Evolutionary conservation across 2,113 vertebrate species (phyloP).

Genomic region (Probosciger aterrimus): DNA sequence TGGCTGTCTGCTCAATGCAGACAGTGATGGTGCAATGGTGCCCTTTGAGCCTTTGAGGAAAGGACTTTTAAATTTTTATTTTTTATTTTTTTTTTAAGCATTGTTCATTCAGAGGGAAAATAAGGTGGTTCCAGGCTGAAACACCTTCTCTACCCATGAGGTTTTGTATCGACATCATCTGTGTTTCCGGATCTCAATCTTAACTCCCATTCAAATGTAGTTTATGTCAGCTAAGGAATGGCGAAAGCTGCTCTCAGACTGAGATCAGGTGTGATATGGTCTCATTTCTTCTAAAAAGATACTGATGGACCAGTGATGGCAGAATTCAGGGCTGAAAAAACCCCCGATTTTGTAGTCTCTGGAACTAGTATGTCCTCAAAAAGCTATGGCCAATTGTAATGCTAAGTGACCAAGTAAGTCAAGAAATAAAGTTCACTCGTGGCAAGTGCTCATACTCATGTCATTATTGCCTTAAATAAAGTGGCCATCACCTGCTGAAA

Average conservation of each 20-base stretch:
- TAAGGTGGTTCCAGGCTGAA: background rate
- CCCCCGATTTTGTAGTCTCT: fast-evolving
- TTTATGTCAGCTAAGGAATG: background rate
- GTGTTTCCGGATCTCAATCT: background rate
- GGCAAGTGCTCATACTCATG: background rate
- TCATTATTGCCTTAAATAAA: background rate
- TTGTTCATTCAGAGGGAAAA: background rate
- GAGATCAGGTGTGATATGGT: background rate
- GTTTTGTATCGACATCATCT: background rate
- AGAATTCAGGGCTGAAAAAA: background rate
- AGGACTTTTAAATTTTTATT: background rate
- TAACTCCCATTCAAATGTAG: background rate
- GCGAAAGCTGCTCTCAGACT: background rate
- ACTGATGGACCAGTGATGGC: background rate
- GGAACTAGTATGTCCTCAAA: background rate
- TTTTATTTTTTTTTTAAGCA: background rate
- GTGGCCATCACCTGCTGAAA: background rate
- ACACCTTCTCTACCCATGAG: background rate
- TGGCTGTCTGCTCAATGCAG: background rate
- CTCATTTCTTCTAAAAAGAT: background rate
- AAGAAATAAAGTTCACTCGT: background rate
- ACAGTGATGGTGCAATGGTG: background rate
- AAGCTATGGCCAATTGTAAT: background rate
- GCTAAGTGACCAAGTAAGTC: background rate
- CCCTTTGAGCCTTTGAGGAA: background rate